These are phyloP conservation scores for Plecturocebus donacophilus DNA, from an alignment of 2,113 vertebrate species.

Conservation along the genomic window DNA sequence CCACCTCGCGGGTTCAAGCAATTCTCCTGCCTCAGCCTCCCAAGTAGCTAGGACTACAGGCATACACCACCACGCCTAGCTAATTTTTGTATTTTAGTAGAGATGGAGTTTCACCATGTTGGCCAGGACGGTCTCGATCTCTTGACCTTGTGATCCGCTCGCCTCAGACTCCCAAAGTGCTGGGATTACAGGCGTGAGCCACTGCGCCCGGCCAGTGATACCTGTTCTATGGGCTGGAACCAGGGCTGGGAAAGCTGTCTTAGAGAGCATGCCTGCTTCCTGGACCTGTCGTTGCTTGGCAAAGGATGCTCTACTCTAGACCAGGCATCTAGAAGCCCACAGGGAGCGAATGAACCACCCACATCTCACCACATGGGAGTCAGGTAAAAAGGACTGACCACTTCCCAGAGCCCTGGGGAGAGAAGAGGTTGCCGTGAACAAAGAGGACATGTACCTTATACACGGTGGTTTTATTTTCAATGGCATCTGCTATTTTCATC, in stretches of 20 bases:
- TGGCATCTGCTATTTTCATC: constrained; percentile 67
- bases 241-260: constrained; percentile 16
- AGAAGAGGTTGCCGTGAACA: constrained; percentile 13
- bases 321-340: neutral
- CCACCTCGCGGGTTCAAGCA: too few relatives aligned
- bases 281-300: neutral
- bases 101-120: too few relatives aligned
- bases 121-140: too few relatives aligned
- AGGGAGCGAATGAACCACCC: neutral
- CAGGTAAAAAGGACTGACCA: neutral
- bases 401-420: constrained; percentile 5
- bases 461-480: constrained; percentile 68
- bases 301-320: neutral
- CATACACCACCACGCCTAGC: too few relatives aligned
- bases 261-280: neutral
- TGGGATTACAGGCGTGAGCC: too few relatives aligned
- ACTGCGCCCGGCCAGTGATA: neutral
- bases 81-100: too few relatives aligned
- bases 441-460: constrained; percentile 65
- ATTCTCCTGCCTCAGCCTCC: too few relatives aligned
- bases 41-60: too few relatives aligned
- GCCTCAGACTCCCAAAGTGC: too few relatives aligned
- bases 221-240: neutral
- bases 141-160: too few relatives aligned
- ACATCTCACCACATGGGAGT: neutral